A percentile compares a stretch with the other conserved stretches of the same genome.
Conservation (phyloP, 2,797 vertebrate genomes). For the Rhinatrema bivittatum region DNA sequence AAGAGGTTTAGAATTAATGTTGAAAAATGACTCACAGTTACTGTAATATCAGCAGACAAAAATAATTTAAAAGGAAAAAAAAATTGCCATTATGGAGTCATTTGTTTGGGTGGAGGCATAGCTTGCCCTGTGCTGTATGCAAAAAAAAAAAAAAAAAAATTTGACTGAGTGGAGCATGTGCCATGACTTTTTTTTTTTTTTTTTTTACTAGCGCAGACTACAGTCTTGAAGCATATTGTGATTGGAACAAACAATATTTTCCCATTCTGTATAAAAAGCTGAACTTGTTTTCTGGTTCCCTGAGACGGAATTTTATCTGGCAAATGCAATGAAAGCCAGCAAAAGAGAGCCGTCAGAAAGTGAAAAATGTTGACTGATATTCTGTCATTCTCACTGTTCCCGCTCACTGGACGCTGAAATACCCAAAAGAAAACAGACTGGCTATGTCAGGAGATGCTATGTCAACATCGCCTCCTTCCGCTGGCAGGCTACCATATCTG, state of each 20-base stretch:
- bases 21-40: constrained; percentile 22
- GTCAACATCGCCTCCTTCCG: constrained; percentile 55
- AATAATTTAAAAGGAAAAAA: constrained; percentile 26
- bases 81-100: too few species aligned
- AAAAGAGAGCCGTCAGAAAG: constrained; percentile 15
- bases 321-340: constrained; percentile 25
- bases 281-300: constrained; percentile 28
- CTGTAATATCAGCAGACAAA: constrained; percentile 27
- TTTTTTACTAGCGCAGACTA: constrained; percentile 13
- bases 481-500: constrained; percentile 53
- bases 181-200: constrained; percentile 10
- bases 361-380: constrained; percentile 31
- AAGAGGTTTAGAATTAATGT: constrained; percentile 32
- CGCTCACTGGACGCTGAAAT: constrained; percentile 46
- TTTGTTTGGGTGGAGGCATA: too few species aligned
- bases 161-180: too few species aligned
- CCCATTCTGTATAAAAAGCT: constrained; percentile 30
- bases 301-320: constrained; percentile 46
- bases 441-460: constrained; percentile 47
- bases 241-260: constrained; percentile 54
- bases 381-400: constrained; percentile 39
- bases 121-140: too few species aligned
- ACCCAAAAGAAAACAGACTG: constrained; percentile 47
- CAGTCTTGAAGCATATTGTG: constrained; percentile 44
- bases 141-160: too few species aligned